Evolutionary conservation across 2,888 invertebrate species (phyloP).

Genomic region (Spatulosminthurus flaviceps): DNA sequence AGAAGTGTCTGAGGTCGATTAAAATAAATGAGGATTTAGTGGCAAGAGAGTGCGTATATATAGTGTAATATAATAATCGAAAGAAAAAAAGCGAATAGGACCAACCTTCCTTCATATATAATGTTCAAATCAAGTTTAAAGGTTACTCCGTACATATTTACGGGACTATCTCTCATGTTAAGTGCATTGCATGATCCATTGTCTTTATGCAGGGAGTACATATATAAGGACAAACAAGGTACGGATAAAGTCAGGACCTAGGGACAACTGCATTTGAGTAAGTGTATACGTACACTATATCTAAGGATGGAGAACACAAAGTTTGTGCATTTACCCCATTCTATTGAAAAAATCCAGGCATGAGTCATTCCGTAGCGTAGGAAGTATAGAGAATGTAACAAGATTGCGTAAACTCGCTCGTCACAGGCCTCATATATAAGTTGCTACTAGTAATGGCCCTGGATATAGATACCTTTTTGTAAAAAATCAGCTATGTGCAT

Average conservation of each 20-base stretch:
- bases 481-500: background rate
- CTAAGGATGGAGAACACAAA: background rate
- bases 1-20: slow-evolving; percentile 43
- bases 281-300: background rate
- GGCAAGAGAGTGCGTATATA: slow-evolving; percentile 17
- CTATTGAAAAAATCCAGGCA: slow-evolving; percentile 25
- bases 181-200: too few species aligned
- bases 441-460: background rate
- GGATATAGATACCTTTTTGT: too few species aligned
- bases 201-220: too few species aligned
- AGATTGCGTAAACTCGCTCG: slow-evolving; percentile 36
- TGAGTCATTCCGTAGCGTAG: slow-evolving; percentile 24
- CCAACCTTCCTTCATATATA: background rate
- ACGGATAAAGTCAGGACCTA: too few species aligned
- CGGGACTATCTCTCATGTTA: too few species aligned
- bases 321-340: slow-evolving; percentile 8
- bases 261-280: too few species aligned
- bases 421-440: background rate
- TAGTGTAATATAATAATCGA: background rate
- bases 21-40: slow-evolving; percentile 47
- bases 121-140: too few species aligned
- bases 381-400: background rate
- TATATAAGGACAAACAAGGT: too few species aligned
- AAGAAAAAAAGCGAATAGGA: background rate
- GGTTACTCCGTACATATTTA: too few species aligned